A percentile compares a stretch with the other conserved stretches of the same genome.
Conservation (phyloP, 2,113 vertebrate species). For the Polypterus senegalus region DNA sequence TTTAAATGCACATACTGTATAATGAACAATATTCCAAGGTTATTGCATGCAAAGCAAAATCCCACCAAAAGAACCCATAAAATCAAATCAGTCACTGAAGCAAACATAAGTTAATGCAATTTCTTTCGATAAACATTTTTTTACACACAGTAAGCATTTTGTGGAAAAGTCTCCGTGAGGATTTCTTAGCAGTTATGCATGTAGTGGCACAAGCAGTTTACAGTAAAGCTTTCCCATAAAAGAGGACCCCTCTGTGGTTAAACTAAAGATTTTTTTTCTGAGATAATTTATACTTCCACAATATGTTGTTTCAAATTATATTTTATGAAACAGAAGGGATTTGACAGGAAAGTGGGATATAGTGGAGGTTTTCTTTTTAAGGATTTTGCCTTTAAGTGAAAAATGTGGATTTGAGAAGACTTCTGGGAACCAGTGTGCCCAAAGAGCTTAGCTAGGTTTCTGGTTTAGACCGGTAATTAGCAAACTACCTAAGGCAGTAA, state of each 20-base stretch:
- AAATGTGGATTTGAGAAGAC: conserved; percentile 18
- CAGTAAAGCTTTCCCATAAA: conserved; percentile 32
- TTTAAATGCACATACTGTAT: too few relatives aligned
- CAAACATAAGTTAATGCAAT: neutral
- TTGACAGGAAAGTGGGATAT: conserved; percentile 23
- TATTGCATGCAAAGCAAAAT: neutral
- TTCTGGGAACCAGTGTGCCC: conserved; percentile 14
- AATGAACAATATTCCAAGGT: too few relatives aligned
- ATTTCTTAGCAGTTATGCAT: neutral
- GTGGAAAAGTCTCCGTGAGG: neutral
- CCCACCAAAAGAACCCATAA: neutral
- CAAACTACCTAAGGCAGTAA: conserved; percentile 6
- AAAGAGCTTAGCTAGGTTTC: conserved; percentile 17
- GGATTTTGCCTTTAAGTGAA: conserved; percentile 12
- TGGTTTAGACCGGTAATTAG: conserved; percentile 12
- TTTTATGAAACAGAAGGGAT: conserved; percentile 4
- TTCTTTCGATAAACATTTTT: neutral
- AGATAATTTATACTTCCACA: conserved; percentile 17
- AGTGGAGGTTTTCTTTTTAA: conserved; percentile 15
- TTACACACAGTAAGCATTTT: neutral
- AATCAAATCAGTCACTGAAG: conserved; percentile 16
- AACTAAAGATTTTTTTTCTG: conserved; percentile 11
- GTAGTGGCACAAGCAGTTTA: conserved; percentile 7
- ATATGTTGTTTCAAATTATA: conserved; percentile 10
- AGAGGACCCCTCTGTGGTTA: conserved; percentile 18